A percentile compares a stretch with the other conserved stretches of the same genome.
Evolutionary conservation across 2,113 vertebrate genomes (phyloP).

Genomic region (Gallinago jamesoni): DNA sequence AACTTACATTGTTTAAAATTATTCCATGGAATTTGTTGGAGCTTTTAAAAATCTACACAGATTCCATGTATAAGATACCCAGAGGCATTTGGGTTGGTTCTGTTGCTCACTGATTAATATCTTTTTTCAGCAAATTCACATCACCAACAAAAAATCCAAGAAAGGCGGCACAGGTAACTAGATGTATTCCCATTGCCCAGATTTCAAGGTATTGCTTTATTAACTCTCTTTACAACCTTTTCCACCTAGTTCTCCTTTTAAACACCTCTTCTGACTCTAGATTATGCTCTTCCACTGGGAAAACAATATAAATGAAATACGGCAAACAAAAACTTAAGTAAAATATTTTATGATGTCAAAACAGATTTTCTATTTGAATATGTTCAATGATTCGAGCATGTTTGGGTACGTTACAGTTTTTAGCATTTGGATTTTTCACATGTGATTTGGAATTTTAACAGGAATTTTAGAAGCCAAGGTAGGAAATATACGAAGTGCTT

Average conservation of each 20-base stretch:
- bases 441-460: not conserved
- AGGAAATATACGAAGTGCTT: not conserved
- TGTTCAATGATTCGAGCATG: not conserved
- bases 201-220: not conserved
- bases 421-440: not conserved
- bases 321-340: not conserved
- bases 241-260: not conserved
- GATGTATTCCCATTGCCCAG: not conserved
- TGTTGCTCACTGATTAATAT: not conserved
- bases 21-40: not conserved
- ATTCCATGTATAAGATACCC: no score
- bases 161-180: not conserved
- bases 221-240: not conserved
- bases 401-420: not conserved
- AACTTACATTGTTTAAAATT: not conserved
- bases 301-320: not conserved
- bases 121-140: not conserved
- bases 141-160: not conserved
- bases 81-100: not conserved
- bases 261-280: not conserved
- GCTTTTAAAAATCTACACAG: not conserved
- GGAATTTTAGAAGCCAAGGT: not conserved
- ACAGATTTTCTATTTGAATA: not conserved
- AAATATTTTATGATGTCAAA: not conserved
- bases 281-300: not conserved